A percentile compares a stretch with the other conserved stretches of the same genome.
Evolutionary conservation across 2,888 invertebrate genomes (phyloP).

Genomic region (Octonoba sinensis): DNA sequence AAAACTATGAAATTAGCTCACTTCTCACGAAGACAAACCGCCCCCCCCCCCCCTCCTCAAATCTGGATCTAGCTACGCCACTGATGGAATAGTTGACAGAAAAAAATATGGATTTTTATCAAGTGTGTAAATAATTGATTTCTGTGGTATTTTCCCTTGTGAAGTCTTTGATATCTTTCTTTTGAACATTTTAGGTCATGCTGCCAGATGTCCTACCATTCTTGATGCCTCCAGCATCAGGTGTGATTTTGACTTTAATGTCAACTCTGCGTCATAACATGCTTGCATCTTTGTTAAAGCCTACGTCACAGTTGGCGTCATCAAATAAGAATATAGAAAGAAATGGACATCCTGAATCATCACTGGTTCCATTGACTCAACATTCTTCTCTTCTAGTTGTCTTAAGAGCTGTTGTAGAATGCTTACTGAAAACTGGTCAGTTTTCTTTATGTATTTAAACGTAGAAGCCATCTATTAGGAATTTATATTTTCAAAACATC

Average conservation of each 20-base stretch:
- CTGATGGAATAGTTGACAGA: too few species aligned
- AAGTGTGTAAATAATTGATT: too few species aligned
- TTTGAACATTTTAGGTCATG: neutral
- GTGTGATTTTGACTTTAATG: conserved; percentile 82
- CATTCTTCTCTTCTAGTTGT: conserved; percentile 71
- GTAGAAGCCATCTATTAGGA: too few species aligned
- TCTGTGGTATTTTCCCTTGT: neutral
- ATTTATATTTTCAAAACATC: too few species aligned
- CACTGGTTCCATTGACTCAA: conserved; percentile 65
- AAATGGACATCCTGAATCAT: conserved; percentile 68
- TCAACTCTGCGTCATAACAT: conserved; percentile 79
- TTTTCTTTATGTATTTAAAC: too few species aligned
- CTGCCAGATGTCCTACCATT: conserved; percentile 80
- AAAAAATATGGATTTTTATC: too few species aligned
- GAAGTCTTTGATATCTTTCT: neutral
- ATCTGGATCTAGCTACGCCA: too few species aligned
- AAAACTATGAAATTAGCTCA: too few species aligned
- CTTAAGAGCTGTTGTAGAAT: conserved; percentile 81
- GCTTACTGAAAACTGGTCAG: conserved; percentile 83
- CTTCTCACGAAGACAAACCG: too few species aligned
- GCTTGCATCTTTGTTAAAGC: conserved; percentile 34
- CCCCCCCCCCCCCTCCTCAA: too few species aligned
- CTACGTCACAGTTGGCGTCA: neutral
- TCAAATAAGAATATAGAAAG: conserved; percentile 77
- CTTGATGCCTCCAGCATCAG: conserved; percentile 83